Percentiles rank a stretch among this genome's conserved stretches.
Conservation (phyloP, 1,140 invertebrate genomes). For the Zaprionus taronus region DNA sequence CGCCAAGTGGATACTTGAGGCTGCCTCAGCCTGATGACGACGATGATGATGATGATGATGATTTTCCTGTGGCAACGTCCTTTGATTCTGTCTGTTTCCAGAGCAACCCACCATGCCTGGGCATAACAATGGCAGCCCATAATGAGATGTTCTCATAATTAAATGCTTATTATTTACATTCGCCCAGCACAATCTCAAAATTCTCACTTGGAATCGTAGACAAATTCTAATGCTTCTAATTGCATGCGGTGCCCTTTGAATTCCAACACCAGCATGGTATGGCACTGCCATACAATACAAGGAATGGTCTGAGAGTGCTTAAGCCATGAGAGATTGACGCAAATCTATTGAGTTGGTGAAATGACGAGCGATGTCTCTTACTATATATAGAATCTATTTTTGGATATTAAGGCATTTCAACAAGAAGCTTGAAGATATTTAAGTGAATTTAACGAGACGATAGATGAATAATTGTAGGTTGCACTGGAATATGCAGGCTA, state of each 20-base stretch:
- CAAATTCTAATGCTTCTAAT: background rate
- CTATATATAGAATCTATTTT: background rate
- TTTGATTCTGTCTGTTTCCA: background rate
- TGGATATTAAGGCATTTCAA: background rate
- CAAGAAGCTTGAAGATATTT: background rate
- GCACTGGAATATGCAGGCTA: too few species aligned
- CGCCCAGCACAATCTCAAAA: background rate
- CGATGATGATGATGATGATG: background rate
- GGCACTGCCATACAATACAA: background rate
- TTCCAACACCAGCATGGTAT: background rate
- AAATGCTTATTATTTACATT: slow-evolving; percentile 6
- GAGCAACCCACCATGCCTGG: background rate
- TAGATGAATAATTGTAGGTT: too few species aligned
- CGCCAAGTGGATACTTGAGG: slow-evolving; percentile 20
- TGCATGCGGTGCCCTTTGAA: background rate
- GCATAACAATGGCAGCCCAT: background rate
- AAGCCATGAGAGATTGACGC: background rate
- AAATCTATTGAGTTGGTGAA: background rate
- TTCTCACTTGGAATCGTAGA: background rate
- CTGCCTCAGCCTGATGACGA: background rate
- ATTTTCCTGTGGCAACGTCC: slow-evolving; percentile 10
- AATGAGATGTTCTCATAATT: background rate
- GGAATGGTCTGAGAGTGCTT: background rate
- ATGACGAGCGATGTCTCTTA: background rate
- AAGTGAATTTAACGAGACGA: background rate